Base-by-base conservation (phyloP, 2,797 vertebrate species). In the Dryobates pubescens region DNA sequence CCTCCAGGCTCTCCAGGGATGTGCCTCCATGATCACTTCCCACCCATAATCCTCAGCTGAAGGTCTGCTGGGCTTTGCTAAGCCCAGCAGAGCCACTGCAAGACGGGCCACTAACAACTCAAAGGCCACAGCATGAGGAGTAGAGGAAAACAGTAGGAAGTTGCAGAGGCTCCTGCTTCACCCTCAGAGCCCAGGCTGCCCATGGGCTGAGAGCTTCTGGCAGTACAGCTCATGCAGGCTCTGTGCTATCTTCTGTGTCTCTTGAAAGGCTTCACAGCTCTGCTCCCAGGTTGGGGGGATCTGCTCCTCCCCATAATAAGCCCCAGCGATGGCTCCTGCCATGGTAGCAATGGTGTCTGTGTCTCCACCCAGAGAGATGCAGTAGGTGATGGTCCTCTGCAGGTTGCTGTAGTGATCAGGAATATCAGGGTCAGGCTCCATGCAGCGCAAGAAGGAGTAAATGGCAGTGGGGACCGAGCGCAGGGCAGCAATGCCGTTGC, bases 331-430 rank as follows among this genome's bases (percentile, higher is more conserved):
- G 92, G 99, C 99, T 75, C 99, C 99, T 0, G 99, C 99, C 99
- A 99, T 99, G 96, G 99, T 99, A 73, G 99, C 99, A 53, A 99
- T 99, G 96, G 99, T 99, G 97, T 99, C 99, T 4, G 99, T 99
- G 98, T 99, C 99, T 36, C 99, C 99, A 13, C 99, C 99, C 87
- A 99, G 97, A 3, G 98, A 99, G 96, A 99, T 97, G 93, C 98
- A 99, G 97, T 98, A 99, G 43, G 98, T 98, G 89, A 99, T 97
- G 86, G 99, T 99, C 97, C 99, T 98, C 96, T 99, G 98, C 92
- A 99, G 96, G 77, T 96, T 98, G 7, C 98, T 98, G 79, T 98
- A 99, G 73, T 86, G 96, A 30, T 98, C 97, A 4, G 99, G 99
- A 49, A 99, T 98, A 81, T 98, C 98, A 0, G 98, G 98, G n/a